Conservation (phyloP, 2,888 invertebrate species). For the Lasioglossum vierecki region DNA sequence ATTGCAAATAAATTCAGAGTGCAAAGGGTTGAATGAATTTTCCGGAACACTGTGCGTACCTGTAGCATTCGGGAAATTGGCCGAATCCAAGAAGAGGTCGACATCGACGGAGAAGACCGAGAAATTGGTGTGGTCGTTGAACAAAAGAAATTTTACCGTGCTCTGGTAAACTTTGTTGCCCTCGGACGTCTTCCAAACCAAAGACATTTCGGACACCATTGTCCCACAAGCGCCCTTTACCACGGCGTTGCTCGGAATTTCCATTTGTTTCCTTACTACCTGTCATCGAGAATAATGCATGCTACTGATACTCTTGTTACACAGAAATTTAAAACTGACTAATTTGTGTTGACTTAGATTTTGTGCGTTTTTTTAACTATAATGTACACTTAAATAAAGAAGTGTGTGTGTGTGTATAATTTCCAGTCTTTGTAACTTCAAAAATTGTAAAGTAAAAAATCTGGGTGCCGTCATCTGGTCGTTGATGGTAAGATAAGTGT, state of each 20-base stretch:
- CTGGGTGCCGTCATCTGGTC: background rate
- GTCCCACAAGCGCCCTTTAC: background rate
- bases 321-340: background rate
- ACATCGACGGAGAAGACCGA: background rate
- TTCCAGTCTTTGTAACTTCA: background rate
- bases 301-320: too few species aligned
- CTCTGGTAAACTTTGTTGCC: background rate
- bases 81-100: background rate
- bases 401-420: background rate
- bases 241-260: background rate
- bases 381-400: too few species aligned
- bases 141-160: background rate
- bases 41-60: background rate
- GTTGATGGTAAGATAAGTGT: too few species aligned
- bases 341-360: too few species aligned
- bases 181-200: background rate
- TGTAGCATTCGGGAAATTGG: background rate
- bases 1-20: too few species aligned
- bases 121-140: slow-evolving; percentile 2
- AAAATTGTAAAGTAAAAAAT: background rate
- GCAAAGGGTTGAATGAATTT: background rate
- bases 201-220: background rate
- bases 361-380: too few species aligned
- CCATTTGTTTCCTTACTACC: background rate
- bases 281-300: background rate